Evolutionary conservation across 2,797 vertebrate genomes (phyloP), one percentile per base, ranked within the genome.

Genomic region (Channallabes apus): DNA sequence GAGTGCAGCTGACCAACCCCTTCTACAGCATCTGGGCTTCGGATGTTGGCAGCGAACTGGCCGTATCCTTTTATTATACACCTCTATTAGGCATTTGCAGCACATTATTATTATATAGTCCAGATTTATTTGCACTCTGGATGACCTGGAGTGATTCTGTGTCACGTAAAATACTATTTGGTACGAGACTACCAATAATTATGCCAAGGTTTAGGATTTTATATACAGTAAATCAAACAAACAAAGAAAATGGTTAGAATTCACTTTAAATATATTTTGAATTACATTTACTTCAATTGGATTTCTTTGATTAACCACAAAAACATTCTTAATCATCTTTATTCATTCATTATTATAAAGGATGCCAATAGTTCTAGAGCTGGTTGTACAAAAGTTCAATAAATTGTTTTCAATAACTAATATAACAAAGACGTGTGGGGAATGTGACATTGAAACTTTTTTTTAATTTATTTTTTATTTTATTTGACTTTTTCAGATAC

Each of bases 11-110:
- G 89, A 99, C 96, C 15, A 99, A 99, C 89, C 98, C 98, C 15
- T 99, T 99, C 95, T 99, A 97, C 93, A 99, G 98, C 92, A 98
- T 99, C 93, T 99, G 98, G 98, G 97, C 97, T 1, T 98, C 97
- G 0, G 98, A 99, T 69, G 95, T 99, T 5, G 98, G 98, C 85
- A 98, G 97, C 0, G 97, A 99, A 85, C 93, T 99, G 88, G 98
- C 98, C 87, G 98, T 99, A 99, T 99, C 98, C 96, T 97, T 95
- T 24, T 17, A 14, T 46, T 20, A 3, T 0, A 0, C 29, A n/a
- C 76, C 6, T 17, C 76, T 61, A 22, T 32, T 7, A 8, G 7
- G 32, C 32, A 22, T 24, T 5, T 46, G 4, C 1, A 9, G 8
- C 67, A 41, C 20, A 11, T 24, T 59, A 35, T 32, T 59, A 35